These are phyloP conservation scores for Xanthorhoe spadicearia DNA, from an alignment of 2,888 invertebrate genomes.

Conservation along the genomic window DNA sequence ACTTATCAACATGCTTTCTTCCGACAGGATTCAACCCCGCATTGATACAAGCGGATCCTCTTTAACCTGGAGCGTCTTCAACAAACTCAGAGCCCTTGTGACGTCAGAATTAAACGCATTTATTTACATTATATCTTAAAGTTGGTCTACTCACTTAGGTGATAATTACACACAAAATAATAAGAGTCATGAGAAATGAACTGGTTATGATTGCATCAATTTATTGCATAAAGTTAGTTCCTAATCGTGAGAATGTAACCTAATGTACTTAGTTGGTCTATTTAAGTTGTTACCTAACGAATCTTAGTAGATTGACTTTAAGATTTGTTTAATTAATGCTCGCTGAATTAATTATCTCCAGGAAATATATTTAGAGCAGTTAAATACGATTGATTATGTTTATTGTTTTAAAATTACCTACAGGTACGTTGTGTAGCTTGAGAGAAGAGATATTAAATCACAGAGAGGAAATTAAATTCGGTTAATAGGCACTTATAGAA, in stretches of 20 bases:
- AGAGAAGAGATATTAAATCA: background rate
- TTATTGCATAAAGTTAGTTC: slow-evolving; percentile 44
- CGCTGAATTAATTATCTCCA: slow-evolving; percentile 20
- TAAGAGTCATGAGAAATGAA: slow-evolving; percentile 18
- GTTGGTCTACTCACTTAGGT: background rate
- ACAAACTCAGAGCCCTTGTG: too few relatives aligned
- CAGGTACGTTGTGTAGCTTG: background rate
- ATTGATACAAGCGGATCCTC: too few relatives aligned
- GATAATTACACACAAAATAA: slow-evolving; percentile 8
- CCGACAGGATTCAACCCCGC: too few relatives aligned
- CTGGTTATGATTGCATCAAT: slow-evolving; percentile 27
- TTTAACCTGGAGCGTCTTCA: too few relatives aligned
- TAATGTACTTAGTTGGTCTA: slow-evolving; percentile 29
- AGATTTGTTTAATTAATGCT: slow-evolving; percentile 13
- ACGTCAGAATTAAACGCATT: too few relatives aligned
- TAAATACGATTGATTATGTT: background rate
- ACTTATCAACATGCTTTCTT: too few relatives aligned
- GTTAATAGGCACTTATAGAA: too few relatives aligned
- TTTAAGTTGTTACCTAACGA: slow-evolving; percentile 51
- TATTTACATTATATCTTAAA: background rate
- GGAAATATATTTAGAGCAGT: slow-evolving; percentile 18
- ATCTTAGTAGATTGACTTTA: slow-evolving; percentile 46
- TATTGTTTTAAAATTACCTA: background rate
- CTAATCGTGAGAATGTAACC: slow-evolving; percentile 52
- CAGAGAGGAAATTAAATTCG: too few relatives aligned